Evolutionary conservation across 2,113 vertebrate genomes (phyloP).

Genomic region (Baryphthengus martii): DNA sequence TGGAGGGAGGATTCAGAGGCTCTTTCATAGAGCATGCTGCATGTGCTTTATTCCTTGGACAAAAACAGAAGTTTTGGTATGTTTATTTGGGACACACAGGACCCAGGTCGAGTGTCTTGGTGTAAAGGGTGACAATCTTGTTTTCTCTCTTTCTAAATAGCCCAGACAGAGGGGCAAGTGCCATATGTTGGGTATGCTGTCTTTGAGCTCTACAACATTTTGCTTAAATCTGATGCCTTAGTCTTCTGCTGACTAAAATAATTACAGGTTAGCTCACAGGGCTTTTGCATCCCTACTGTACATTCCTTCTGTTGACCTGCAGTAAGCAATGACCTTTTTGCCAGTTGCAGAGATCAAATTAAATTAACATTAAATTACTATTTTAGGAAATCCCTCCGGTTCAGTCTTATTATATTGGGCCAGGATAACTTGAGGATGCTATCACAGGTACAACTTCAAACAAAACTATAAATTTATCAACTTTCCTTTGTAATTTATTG

Average conservation of each 20-base stretch:
- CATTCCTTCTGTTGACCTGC: background rate
- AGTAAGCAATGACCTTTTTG: background rate
- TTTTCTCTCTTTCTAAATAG: background rate
- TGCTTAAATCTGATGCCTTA: background rate
- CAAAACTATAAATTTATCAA: background rate
- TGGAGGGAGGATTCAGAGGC: background rate
- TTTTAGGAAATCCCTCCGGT: background rate
- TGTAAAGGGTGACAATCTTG: background rate
- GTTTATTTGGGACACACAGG: background rate
- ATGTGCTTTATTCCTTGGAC: background rate
- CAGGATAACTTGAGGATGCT: background rate
- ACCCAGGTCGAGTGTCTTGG: background rate
- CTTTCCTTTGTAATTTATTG: background rate
- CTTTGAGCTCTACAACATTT: background rate
- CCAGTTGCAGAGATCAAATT: background rate
- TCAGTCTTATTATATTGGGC: background rate
- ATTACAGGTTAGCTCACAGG: background rate
- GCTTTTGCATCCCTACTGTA: background rate
- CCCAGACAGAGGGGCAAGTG: background rate
- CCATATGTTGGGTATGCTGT: background rate
- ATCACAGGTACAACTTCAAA: background rate
- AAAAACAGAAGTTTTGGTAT: background rate
- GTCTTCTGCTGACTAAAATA: background rate
- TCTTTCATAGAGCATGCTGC: background rate
- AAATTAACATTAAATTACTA: background rate